phyloP scores from a whole-genome alignment of 2,113 vertebrate species.

The Myotis yumanensis region DNA sequence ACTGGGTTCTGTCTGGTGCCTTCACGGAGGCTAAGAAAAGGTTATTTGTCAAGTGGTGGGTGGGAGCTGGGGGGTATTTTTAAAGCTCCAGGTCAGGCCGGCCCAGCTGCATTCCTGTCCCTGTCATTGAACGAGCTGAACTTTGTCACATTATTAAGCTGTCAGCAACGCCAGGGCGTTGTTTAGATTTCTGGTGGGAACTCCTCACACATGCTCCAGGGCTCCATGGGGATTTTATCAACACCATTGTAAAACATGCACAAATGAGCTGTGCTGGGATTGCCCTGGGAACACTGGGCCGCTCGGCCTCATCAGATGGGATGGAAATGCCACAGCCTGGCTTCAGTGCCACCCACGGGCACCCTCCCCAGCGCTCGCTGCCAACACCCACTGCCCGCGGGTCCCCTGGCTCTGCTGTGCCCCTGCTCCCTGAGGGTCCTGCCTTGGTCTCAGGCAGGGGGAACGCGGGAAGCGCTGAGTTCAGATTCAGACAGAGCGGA shows the following conservation, averaged over 20 bases:
- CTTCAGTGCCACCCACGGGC: constrained; percentile 61
- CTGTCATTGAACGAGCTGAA: constrained; percentile 87
- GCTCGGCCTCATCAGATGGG: constrained; percentile 75
- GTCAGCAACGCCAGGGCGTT: constrained; percentile 86
- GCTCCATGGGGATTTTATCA: constrained; percentile 88
- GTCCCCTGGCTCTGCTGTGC: not conserved
- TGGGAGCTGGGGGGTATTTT: constrained; percentile 75
- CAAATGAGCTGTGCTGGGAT: constrained; percentile 83
- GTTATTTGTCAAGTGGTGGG: constrained; percentile 86
- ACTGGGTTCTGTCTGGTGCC: constrained; percentile 85
- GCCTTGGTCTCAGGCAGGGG: not conserved
- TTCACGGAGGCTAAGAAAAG: constrained; percentile 86
- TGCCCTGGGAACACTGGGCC: constrained; percentile 78
- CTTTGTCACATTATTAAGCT: constrained; percentile 92
- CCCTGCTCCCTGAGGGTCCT: not conserved
- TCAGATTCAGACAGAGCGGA: not conserved
- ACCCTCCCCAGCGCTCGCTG: not conserved
- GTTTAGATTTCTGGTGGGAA: constrained; percentile 90
- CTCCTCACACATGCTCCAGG: constrained; percentile 85
- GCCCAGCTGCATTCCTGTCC: constrained; percentile 85
- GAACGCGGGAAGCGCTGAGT: not conserved
- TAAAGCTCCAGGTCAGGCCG: constrained; percentile 84
- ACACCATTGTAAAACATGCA: constrained; percentile 87
- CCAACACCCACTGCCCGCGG: fast-evolving
- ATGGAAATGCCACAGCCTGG: constrained; percentile 78